These are phyloP conservation scores for Squalus acanthias DNA, from an alignment of 2,797 vertebrate genomes.

Conservation along the genomic window DNA sequence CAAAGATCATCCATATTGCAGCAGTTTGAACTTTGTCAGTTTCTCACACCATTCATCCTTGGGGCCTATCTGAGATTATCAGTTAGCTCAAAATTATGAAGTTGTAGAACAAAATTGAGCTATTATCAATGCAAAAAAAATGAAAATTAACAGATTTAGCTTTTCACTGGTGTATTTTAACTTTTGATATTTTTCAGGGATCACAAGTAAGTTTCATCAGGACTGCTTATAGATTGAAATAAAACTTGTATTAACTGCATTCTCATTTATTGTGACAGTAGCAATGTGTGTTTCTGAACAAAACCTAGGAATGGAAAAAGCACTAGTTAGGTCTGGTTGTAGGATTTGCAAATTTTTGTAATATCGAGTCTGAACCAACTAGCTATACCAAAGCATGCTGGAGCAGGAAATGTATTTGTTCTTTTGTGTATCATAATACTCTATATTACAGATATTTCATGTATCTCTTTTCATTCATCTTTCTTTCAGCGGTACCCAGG, in stretches of 20 bases:
- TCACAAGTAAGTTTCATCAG: no score
- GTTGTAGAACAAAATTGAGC: no score
- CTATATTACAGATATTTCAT: background rate
- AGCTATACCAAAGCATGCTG: background rate
- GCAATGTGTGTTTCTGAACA: background rate
- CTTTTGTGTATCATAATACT: background rate
- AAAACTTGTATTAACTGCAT: background rate
- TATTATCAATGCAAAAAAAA: no score
- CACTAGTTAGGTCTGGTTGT: background rate
- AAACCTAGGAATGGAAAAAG: background rate
- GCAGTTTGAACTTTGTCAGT: no score
- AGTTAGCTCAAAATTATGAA: no score
- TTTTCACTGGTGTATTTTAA: no score
- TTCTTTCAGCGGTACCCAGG: constrained; percentile 77
- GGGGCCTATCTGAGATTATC: no score
- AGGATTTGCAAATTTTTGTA: background rate
- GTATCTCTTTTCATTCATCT: background rate
- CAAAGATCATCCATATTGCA: no score
- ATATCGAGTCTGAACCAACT: background rate
- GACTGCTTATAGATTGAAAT: background rate
- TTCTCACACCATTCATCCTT: no score
- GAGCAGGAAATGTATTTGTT: no score
- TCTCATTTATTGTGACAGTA: background rate
- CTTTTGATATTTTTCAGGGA: no score
- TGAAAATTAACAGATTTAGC: no score